These are phyloP conservation scores for Buceros bicornis DNA, from an alignment of 2,797 vertebrate species.

Conservation along the genomic window DNA sequence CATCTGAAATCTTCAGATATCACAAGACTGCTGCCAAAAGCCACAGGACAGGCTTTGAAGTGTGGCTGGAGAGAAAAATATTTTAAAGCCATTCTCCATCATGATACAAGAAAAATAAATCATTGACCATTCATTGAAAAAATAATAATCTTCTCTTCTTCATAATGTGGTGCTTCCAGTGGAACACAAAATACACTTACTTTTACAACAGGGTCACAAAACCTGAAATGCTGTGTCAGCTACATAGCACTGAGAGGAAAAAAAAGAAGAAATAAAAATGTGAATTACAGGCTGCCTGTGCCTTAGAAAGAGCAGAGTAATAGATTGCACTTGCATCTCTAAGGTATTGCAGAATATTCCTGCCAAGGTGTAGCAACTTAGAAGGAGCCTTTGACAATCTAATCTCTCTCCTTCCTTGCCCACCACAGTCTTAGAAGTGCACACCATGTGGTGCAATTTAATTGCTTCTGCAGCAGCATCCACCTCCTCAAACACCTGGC, in stretches of 20 bases:
- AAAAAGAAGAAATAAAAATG: background rate
- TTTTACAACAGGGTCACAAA: background rate
- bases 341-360: background rate
- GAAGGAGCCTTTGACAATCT: background rate
- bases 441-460: background rate
- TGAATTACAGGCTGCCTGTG: background rate
- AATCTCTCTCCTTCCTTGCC: background rate
- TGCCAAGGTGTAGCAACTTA: background rate
- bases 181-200: background rate
- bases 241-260: background rate
- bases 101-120: background rate
- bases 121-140: background rate
- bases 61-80: background rate
- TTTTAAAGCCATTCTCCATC: background rate
- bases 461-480: background rate
- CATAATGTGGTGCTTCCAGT: background rate
- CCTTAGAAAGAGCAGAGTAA: background rate
- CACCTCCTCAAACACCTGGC: background rate
- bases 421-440: background rate
- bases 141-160: background rate
- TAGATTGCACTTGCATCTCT: background rate
- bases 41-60: background rate
- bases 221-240: background rate
- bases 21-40: background rate
- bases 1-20: background rate